phyloP scores from a whole-genome alignment of 2,797 vertebrate genomes.

The Galago senegalensis region DNA sequence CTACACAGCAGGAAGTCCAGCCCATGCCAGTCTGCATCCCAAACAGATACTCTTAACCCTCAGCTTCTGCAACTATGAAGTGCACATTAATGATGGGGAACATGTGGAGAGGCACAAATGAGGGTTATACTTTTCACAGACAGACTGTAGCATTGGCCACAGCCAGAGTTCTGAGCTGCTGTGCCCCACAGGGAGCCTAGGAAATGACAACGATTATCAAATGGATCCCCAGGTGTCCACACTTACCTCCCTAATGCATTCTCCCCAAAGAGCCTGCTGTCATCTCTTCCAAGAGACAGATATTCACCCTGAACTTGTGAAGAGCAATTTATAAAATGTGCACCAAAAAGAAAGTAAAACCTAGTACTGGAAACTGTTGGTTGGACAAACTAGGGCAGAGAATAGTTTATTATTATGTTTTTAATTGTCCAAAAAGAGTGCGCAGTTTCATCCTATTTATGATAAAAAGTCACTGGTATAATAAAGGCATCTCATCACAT shows the following conservation, averaged over 20 bases:
- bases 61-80: not conserved
- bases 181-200: conserved; percentile 4
- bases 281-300: conserved; percentile 72
- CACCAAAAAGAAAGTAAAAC: conserved; percentile 37
- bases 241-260: conserved; percentile 73
- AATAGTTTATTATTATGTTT: conserved; percentile 67
- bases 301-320: conserved; percentile 70
- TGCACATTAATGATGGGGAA: conserved; percentile 60
- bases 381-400: conserved; percentile 69
- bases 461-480: conserved; percentile 88
- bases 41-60: conserved; percentile 32
- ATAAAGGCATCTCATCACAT: conserved; percentile 89
- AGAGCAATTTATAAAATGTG: conserved; percentile 78
- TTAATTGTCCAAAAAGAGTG: conserved; percentile 77
- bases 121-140: not conserved
- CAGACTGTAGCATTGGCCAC: not conserved
- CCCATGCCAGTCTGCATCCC: not conserved
- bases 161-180: conserved; percentile 36
- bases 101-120: not conserved
- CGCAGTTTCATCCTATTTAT: conserved; percentile 87
- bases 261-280: conserved; percentile 51
- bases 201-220: conserved; percentile 63
- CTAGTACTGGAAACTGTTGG: conserved; percentile 29
- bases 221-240: conserved; percentile 66
- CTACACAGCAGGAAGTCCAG: not conserved